phyloP scores from a whole-genome alignment of 2,113 vertebrate genomes.

The Irena cyanogastra region DNA sequence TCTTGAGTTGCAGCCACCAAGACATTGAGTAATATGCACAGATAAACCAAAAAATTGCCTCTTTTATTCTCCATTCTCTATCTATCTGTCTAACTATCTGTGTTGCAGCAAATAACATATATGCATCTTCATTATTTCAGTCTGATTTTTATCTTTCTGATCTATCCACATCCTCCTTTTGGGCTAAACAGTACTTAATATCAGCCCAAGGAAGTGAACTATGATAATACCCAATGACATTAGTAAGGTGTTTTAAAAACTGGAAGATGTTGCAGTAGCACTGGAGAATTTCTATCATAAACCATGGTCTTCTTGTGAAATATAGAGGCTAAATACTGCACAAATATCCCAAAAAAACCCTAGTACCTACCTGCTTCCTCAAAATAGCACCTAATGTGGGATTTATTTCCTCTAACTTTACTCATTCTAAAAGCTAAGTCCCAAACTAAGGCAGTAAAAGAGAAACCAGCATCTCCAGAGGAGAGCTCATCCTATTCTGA shows the following conservation, averaged over 20 bases:
- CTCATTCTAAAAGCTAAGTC: neutral
- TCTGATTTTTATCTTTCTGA: neutral
- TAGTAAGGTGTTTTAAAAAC: neutral
- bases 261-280: neutral
- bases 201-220: neutral
- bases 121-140: neutral
- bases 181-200: neutral
- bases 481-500: neutral
- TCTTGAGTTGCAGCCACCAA: neutral
- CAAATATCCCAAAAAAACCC: neutral
- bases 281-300: neutral
- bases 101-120: neutral
- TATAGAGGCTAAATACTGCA: neutral
- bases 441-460: neutral
- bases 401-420: neutral
- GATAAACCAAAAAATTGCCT: neutral
- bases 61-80: neutral
- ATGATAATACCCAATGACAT: neutral
- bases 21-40: neutral
- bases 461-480: neutral
- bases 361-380: neutral
- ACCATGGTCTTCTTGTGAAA: neutral
- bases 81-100: neutral
- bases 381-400: neutral
- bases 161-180: neutral